Conservation (phyloP, 2,113 vertebrate genomes). For the Stictonetta naevosa region DNA sequence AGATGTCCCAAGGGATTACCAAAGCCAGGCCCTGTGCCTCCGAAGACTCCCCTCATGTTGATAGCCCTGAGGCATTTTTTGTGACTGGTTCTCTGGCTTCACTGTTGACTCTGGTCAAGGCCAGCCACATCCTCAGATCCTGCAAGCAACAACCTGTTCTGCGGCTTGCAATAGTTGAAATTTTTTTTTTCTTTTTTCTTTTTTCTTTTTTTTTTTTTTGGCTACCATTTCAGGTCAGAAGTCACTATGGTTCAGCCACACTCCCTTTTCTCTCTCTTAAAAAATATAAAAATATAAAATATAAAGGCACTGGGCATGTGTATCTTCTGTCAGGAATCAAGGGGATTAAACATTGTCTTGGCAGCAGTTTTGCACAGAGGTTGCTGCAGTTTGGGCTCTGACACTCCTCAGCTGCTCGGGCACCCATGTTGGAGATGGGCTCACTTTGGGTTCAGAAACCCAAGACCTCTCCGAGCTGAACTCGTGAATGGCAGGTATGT, state of each 20-base stretch:
- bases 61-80: not conserved
- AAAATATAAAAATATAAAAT: too few relatives aligned
- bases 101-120: not conserved
- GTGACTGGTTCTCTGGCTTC: not conserved
- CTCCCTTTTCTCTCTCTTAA: not conserved
- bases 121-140: not conserved
- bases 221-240: not conserved
- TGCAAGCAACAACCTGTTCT: not conserved
- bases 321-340: not conserved
- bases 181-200: not conserved
- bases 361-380: not conserved
- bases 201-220: not conserved
- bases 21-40: accelerated
- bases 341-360: not conserved
- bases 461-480: not conserved
- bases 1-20: not conserved
- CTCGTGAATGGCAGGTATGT: not conserved
- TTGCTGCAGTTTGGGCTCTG: not conserved
- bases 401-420: not conserved
- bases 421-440: not conserved
- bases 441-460: not conserved
- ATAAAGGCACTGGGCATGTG: not conserved
- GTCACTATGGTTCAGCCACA: not conserved
- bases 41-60: not conserved
- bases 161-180: not conserved